A percentile compares a stretch with the other conserved stretches of the same genome.
These are phyloP conservation scores for Cromileptes altivelis DNA, from an alignment of 2,113 vertebrate species.

Conservation along the genomic window DNA sequence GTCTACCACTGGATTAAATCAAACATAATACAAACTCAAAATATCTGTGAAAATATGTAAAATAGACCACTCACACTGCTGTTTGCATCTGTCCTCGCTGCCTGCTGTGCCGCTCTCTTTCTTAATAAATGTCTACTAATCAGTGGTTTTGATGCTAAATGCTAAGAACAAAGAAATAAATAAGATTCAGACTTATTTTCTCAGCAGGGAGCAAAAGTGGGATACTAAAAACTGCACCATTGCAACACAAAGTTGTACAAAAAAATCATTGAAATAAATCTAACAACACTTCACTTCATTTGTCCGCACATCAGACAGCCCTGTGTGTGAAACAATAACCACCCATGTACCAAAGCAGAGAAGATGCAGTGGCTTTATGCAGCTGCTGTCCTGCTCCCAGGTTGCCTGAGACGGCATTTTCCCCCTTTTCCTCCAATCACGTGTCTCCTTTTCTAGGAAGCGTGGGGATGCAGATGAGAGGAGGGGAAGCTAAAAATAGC, in stretches of 20 bases:
- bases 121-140: background rate
- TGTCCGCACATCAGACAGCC: background rate
- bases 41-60: background rate
- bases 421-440: constrained; percentile 67
- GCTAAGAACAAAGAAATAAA: background rate
- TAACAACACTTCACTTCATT: background rate
- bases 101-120: too few species aligned
- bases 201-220: background rate
- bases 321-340: constrained; percentile 4
- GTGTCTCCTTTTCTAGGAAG: constrained; percentile 71
- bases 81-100: too few species aligned
- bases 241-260: background rate
- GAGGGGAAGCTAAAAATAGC: constrained; percentile 76
- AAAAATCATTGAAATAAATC: background rate
- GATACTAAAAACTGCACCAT: constrained; percentile 1
- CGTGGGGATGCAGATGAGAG: constrained; percentile 74
- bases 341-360: background rate
- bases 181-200: background rate
- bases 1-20: background rate
- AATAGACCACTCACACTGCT: too few species aligned
- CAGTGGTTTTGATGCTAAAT: background rate
- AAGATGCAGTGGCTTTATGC: constrained; percentile 9
- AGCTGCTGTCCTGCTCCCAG: constrained; percentile 41
- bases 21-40: background rate
- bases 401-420: constrained; percentile 60